Percentiles rank a stretch among this genome's conserved stretches.
Conservation (phyloP, 2,797 vertebrate species). For the Gymnocypris eckloni region DNA sequence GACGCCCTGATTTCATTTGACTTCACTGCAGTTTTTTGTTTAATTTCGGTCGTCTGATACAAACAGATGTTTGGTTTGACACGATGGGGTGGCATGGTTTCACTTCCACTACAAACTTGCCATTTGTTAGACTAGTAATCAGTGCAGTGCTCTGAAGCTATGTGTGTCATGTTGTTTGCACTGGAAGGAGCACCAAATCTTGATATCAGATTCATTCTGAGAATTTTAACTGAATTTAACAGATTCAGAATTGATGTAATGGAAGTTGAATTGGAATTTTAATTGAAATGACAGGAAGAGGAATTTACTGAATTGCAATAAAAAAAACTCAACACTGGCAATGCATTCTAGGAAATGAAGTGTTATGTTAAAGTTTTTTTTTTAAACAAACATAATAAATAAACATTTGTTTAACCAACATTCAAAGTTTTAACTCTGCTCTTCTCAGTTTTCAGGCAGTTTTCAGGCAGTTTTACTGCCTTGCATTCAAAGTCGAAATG, state of each 20-base stretch:
- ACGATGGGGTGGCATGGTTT: conserved; percentile 66
- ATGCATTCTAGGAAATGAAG: neutral
- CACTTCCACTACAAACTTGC: conserved; percentile 56
- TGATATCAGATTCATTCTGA: conserved; percentile 15
- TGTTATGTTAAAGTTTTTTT: neutral
- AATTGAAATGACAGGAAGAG: neutral
- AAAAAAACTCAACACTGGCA: neutral
- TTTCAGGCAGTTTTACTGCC: neutral
- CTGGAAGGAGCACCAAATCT: neutral
- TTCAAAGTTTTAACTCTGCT: neutral
- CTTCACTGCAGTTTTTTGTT: conserved; percentile 69
- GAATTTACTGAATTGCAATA: neutral
- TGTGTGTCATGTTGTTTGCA: conserved; percentile 36
- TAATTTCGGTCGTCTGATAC: conserved; percentile 61
- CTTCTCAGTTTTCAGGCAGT: no score
- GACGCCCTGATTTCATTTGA: conserved; percentile 68
- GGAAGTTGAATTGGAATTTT: neutral
- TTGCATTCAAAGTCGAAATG: neutral
- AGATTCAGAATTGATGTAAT: neutral
- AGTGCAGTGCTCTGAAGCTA: conserved; percentile 10
- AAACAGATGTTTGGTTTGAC: conserved; percentile 67
- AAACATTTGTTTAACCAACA: neutral
- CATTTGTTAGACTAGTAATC: conserved; percentile 54
- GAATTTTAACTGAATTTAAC: neutral
- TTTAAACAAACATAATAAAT: neutral